Evolutionary conservation across 2,113 vertebrate genomes (phyloP).

Genomic region (Ammodytes dubius): DNA sequence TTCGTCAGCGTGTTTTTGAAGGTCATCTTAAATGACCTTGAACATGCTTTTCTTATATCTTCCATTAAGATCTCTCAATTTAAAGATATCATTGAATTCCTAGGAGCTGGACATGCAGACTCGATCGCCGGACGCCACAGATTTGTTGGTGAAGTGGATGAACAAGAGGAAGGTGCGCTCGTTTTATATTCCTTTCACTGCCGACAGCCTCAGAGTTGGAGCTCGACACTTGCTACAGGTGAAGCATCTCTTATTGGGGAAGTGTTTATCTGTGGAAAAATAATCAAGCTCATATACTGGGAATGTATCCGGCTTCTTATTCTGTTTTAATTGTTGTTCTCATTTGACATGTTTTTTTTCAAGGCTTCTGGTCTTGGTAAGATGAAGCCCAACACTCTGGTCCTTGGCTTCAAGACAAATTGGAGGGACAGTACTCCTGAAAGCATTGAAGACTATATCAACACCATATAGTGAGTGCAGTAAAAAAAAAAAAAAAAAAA

Average conservation of each 20-base stretch:
- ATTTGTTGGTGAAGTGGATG: slow-evolving; percentile 80
- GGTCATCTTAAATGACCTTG: background rate
- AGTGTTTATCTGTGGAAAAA: background rate
- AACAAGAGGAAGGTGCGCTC: slow-evolving; percentile 81
- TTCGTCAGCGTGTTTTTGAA: background rate
- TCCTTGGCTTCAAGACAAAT: slow-evolving; percentile 85
- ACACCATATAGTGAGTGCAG: slow-evolving; percentile 83
- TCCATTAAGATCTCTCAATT: no score
- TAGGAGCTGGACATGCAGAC: slow-evolving; percentile 65
- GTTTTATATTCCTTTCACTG: slow-evolving; percentile 79
- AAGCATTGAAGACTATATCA: slow-evolving; percentile 82
- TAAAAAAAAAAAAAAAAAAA: background rate
- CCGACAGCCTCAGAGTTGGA: slow-evolving; percentile 73
- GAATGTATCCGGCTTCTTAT: background rate
- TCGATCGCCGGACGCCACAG: slow-evolving; percentile 12
- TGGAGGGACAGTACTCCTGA: slow-evolving; percentile 79
- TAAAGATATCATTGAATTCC: background rate
- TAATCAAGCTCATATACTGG: background rate
- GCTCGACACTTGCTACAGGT: slow-evolving; percentile 83
- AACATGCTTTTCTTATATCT: background rate
- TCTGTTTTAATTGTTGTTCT: background rate
- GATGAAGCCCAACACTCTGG: slow-evolving; percentile 84
- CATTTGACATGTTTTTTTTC: background rate
- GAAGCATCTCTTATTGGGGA: background rate
- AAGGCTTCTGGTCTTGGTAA: slow-evolving; percentile 85